A percentile compares a stretch with the other conserved stretches of the same genome.
These are phyloP conservation scores for Sardinella longiceps DNA, from an alignment of 2,797 vertebrate genomes.

Conservation along the genomic window DNA sequence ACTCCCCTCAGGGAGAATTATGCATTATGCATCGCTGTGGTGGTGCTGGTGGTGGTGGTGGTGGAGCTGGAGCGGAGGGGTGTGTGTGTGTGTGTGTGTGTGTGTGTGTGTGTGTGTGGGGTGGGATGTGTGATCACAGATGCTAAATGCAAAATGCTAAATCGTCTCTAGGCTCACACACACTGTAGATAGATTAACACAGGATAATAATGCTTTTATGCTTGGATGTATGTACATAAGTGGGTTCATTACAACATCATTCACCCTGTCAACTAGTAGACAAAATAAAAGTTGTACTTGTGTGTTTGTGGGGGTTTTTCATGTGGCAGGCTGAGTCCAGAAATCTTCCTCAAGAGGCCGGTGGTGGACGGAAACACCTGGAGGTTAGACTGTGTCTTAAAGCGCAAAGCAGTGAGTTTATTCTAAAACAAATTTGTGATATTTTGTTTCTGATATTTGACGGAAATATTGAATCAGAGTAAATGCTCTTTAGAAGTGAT, in stretches of 20 bases:
- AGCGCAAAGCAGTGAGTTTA: conserved; percentile 61
- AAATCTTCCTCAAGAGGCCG: conserved; percentile 62
- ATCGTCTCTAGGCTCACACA: background rate
- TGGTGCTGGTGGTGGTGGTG: too few relatives aligned
- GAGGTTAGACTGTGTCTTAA: conserved; percentile 62
- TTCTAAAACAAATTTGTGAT: too few relatives aligned
- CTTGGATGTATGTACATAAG: background rate
- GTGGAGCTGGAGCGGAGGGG: conserved; percentile 29
- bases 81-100: too few relatives aligned
- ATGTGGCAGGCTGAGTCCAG: conserved; percentile 58
- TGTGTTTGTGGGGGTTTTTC: conserved; percentile 14
- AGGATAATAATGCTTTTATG: background rate
- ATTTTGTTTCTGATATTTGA: background rate
- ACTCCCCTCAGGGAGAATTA: conserved; percentile 28
- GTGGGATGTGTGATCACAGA: conserved; percentile 15
- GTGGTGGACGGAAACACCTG: conserved; percentile 63
- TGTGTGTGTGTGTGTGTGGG: too few relatives aligned
- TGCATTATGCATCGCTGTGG: conserved; percentile 36
- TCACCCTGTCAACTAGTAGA: background rate
- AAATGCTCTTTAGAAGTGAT: background rate
- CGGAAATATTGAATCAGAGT: background rate
- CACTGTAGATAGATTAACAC: background rate
- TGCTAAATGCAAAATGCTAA: background rate
- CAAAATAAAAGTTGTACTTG: background rate
- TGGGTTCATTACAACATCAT: background rate